Evolutionary conservation across 2,888 invertebrate genomes (phyloP).

Genomic region (Drosophila macrospina): DNA sequence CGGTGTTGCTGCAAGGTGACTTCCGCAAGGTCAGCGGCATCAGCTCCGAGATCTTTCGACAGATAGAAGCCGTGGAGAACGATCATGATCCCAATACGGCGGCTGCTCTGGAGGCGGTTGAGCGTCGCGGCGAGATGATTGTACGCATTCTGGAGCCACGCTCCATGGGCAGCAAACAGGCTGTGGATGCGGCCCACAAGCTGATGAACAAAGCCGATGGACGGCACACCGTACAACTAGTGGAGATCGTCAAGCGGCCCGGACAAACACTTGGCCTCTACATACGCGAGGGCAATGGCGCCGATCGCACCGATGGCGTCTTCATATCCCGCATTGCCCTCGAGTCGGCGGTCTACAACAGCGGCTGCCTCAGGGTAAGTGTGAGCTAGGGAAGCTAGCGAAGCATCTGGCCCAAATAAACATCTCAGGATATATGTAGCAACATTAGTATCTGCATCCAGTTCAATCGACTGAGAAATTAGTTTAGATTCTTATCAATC

Average conservation of each 20-base stretch:
- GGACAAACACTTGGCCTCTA: conserved; percentile 99
- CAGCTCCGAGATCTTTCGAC: conserved; percentile 97
- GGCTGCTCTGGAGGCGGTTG: conserved; percentile 96
- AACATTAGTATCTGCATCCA: too few relatives aligned
- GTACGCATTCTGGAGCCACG: conserved; percentile 95
- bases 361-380: conserved; percentile 94
- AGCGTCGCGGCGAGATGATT: conserved; percentile 97
- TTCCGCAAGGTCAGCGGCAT: conserved; percentile 98
- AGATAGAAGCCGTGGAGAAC: conserved; percentile 98
- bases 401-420: too few relatives aligned
- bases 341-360: conserved; percentile 98
- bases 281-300: conserved; percentile 99
- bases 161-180: conserved; percentile 94
- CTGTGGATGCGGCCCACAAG: conserved; percentile 94
- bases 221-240: conserved; percentile 93
- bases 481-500: too few relatives aligned
- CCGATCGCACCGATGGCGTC: conserved; percentile 97
- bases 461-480: too few relatives aligned
- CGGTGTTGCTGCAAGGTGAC: conserved; percentile 95
- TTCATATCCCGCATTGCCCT: conserved; percentile 98
- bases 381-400: background rate
- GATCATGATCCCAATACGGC: conserved; percentile 97
- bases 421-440: too few relatives aligned
- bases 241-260: conserved; percentile 99
- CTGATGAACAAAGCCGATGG: conserved; percentile 88